Conservation (phyloP, 2,113 vertebrate species). For the Eubucco bourcierii region DNA sequence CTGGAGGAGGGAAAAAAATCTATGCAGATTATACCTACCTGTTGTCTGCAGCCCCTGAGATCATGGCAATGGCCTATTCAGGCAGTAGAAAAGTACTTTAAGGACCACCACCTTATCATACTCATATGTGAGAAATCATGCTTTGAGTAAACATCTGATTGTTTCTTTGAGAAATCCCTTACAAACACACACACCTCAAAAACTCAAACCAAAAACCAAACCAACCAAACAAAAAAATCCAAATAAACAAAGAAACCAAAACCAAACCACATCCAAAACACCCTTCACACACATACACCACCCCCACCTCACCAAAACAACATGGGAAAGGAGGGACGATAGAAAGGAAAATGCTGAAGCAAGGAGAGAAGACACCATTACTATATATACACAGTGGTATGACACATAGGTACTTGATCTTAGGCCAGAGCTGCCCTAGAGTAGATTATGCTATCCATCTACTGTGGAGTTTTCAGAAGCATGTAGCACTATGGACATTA, state of each 20-base stretch:
- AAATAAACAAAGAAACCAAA: too few relatives aligned
- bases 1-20: neutral
- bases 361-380: neutral
- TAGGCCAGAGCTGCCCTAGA: neutral
- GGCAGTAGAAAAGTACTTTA: neutral
- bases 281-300: too few relatives aligned
- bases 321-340: rapidly evolving
- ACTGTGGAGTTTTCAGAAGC: neutral
- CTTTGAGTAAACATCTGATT: neutral
- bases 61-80: neutral
- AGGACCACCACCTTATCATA: neutral
- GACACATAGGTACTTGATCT: neutral
- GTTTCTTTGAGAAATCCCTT: neutral
- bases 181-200: neutral
- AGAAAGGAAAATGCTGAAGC: neutral
- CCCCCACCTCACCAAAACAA: too few relatives aligned
- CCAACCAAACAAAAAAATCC: too few relatives aligned
- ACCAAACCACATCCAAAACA: too few relatives aligned
- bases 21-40: neutral
- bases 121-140: neutral
- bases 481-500: neutral
- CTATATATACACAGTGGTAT: neutral
- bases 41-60: neutral
- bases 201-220: too few relatives aligned
- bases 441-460: neutral